Base-by-base conservation (phyloP, 1,140 invertebrate species). In the Pogonomyrmex barbatus region DNA sequence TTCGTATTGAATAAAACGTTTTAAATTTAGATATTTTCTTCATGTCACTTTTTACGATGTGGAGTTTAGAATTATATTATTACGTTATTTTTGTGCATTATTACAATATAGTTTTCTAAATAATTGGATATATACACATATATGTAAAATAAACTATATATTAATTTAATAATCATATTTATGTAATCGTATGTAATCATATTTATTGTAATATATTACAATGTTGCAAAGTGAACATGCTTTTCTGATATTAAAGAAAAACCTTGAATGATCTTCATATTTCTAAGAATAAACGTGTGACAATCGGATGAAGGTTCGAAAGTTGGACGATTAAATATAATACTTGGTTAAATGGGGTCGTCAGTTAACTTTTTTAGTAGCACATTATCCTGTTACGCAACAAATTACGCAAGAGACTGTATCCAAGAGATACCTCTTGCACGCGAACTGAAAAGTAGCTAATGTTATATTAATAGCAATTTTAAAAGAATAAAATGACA, bases 261-360 rank as follows among this genome's bases (percentile, higher is more conserved):
- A 8, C 10, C 52, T 73, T 42, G n/a, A 73, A 50, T 17, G 24
- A 42, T 24, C 70, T 73, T 71, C 14, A 12, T 52, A 33, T 3
- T 52, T 73, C 52, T 56, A 56, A 75, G 50, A 75, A 75, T 75
- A 75, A 56, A 62, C 14, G 36, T n/a, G 14, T 24, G 14, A 77
- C 6, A 24, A 62, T 62, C 14, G 36, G 24, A 36, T n/a, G 33
- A 75, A 56, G 71, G 52, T 30, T 56, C n/a, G 71, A 56, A 75
- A 75, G 33, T 56, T 75, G 10, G 47, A 56, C 12, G 36, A 75
- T 75, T 75, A 75, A 75, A 75, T 33, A 33, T 71, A 52, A 50
- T 75, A 75, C 56, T 42, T 47, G 24, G 24, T 39, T 50, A 67
- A 52, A 76, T 30, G 1, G n/a, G 54, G n/a, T 30, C 24, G 14